phyloP scores from a whole-genome alignment of 2,113 vertebrate genomes.

The Fregetta grallaria region DNA sequence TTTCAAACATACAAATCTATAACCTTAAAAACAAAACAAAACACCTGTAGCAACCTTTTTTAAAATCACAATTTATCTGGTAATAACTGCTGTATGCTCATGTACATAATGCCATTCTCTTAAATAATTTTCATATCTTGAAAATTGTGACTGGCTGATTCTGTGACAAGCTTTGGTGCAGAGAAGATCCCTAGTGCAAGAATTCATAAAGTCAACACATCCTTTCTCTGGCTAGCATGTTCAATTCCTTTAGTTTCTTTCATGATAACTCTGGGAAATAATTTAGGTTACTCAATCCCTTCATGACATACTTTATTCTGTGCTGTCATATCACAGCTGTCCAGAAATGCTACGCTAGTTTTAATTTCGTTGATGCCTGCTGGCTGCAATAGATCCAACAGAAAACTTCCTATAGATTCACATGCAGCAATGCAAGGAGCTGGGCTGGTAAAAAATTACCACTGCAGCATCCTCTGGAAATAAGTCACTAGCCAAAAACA shows the following conservation, averaged over 20 bases:
- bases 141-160: background rate
- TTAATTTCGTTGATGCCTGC: background rate
- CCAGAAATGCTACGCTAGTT: background rate
- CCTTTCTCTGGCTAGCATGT: background rate
- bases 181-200: background rate
- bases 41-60: background rate
- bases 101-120: background rate
- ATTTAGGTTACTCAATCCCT: background rate
- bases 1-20: background rate
- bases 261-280: background rate
- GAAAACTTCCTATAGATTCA: background rate
- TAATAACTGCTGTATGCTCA: background rate
- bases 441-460: background rate
- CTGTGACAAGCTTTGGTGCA: background rate
- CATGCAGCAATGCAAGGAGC: background rate
- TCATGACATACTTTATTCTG: background rate
- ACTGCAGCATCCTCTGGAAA: background rate
- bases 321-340: background rate
- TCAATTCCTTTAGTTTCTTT: background rate
- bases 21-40: background rate
- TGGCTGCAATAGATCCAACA: background rate
- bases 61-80: background rate
- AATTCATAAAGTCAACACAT: background rate
- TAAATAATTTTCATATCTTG: background rate
- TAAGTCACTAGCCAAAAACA: background rate